These are phyloP conservation scores for Premnoplex brunnescens DNA, from an alignment of 2,797 vertebrate species.

Conservation along the genomic window DNA sequence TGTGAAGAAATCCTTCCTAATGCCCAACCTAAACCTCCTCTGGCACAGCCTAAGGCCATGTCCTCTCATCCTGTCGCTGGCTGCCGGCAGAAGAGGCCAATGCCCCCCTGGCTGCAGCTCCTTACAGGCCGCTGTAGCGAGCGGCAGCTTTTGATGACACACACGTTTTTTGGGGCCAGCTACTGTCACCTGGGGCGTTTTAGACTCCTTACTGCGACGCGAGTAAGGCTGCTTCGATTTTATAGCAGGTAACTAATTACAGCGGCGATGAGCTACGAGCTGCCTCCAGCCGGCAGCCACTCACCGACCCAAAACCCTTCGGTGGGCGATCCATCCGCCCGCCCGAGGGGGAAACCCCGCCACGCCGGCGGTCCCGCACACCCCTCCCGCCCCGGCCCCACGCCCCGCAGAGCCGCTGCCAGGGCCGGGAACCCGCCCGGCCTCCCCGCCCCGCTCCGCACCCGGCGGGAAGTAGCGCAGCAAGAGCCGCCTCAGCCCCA, in stretches of 20 bases:
- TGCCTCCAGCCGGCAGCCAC: not conserved
- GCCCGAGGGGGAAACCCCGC: not conserved
- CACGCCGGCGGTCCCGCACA: fast-evolving
- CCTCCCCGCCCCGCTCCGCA: slow-evolving; percentile 24
- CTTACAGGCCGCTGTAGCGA: not conserved
- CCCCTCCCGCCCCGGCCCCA: not conserved
- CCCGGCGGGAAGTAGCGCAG: slow-evolving; percentile 92
- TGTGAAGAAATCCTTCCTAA: not conserved
- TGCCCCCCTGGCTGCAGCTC: not conserved
- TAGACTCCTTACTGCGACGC: fast-evolving
- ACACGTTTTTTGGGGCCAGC: not conserved
- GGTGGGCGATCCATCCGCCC: not conserved
- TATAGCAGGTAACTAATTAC: fast-evolving
- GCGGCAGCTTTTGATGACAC: fast-evolving
- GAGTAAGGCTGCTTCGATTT: fast-evolving
- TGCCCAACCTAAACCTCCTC: not conserved
- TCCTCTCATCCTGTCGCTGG: no score
- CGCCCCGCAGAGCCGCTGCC: no score
- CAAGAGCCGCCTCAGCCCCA: slow-evolving; percentile 87
- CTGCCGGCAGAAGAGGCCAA: no score
- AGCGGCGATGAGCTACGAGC: fast-evolving
- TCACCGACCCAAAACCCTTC: fast-evolving
- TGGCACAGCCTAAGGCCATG: no score
- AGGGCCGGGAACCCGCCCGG: not conserved
- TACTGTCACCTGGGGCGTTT: not conserved